Base-by-base conservation (phyloP, 2,113 vertebrate species). In the Spea bombifrons region DNA sequence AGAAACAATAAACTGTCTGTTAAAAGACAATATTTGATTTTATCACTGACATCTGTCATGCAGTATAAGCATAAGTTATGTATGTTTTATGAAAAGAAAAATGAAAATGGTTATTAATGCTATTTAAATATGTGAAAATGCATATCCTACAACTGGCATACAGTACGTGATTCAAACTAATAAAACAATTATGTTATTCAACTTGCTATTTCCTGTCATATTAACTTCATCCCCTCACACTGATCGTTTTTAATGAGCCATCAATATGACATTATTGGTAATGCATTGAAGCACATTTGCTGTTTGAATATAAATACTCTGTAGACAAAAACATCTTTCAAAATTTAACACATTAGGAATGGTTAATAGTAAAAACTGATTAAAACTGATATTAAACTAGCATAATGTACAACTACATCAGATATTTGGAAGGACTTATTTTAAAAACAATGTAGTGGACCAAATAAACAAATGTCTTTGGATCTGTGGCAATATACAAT, bases 171-270 rank as follows among this genome's bases (percentile, higher is more conserved):
- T 17, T 55, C 47, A 72, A 66, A 73, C 49, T 66, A 79, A 79
- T 79, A 73, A 79, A 79, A 79, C 70, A 73, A 63, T 79, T 79
- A 72, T 66, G 77, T 73, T 66, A 30, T 61, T 79, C 68, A 10
- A 43, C 49, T 79, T 73, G 77, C 45, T 76, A 45, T 69, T 68
- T 61, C 75, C 66, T 76, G 65, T 76, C 75, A 67, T 79, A 66
- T 63, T 63, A 73, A 16, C 73, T 69, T 49, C 53, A 44, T 49
- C 70, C 52, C 46, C 65, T 66, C 49, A 73, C 77, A 79, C 77
- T 73, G 70, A 79, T 79, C 77, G 66, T 79, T 79, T 72, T 79
- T 79, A 79, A 79, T 79, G 70, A 79, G 57, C 77, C 49, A 79
- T 79, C 73, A 79, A 66, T 73, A 66, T 79, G 52, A 79, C 77